These are phyloP conservation scores for Drosophila austrosaltans DNA, from an alignment of 2,888 invertebrate species.

Conservation along the genomic window DNA sequence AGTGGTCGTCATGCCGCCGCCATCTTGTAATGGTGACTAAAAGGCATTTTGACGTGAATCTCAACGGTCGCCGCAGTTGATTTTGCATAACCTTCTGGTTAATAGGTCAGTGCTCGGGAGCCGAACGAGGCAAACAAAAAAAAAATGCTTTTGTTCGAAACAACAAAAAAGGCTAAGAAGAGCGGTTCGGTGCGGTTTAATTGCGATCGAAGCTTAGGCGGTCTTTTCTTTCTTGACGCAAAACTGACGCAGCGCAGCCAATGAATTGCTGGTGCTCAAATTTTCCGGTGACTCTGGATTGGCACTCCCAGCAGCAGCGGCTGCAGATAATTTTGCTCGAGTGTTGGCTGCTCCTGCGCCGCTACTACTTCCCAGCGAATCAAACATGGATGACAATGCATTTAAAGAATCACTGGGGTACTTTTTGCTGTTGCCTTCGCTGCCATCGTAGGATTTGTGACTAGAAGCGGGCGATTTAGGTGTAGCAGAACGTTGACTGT, in stretches of 20 bases:
- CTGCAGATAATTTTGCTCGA: constrained; percentile 84
- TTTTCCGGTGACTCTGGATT: constrained; percentile 74
- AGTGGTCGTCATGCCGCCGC: constrained; percentile 37
- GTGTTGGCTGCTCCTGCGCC: constrained; percentile 58
- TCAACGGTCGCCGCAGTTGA: constrained; percentile 22
- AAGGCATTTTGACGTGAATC: constrained; percentile 32
- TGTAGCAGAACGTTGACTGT: constrained; percentile 92
- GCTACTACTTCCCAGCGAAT: constrained; percentile 86
- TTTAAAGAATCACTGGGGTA: constrained; percentile 88
- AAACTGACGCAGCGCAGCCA: constrained; percentile 97
- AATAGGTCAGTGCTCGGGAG: constrained; percentile 3
- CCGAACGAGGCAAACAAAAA: constrained; percentile 36
- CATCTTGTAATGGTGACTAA: constrained; percentile 21
- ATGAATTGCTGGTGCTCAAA: constrained; percentile 89
- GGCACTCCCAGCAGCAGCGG: constrained; percentile 44
- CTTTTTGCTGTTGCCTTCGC: constrained; percentile 83
- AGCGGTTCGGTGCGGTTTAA: constrained; percentile 28
- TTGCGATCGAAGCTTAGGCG: constrained; percentile 74
- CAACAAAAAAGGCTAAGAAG: constrained; percentile 70
- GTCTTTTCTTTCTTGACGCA: constrained; percentile 95
- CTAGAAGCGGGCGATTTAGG: constrained; percentile 88
- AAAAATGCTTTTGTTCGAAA: constrained; percentile 61
- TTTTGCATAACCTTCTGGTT: not conserved
- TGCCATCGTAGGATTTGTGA: constrained; percentile 83
- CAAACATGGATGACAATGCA: constrained; percentile 95